Evolutionary conservation across 2,888 invertebrate genomes (phyloP), one percentile per base, ranked within the genome.

Genomic region (Entomobrya multifasciata): DNA sequence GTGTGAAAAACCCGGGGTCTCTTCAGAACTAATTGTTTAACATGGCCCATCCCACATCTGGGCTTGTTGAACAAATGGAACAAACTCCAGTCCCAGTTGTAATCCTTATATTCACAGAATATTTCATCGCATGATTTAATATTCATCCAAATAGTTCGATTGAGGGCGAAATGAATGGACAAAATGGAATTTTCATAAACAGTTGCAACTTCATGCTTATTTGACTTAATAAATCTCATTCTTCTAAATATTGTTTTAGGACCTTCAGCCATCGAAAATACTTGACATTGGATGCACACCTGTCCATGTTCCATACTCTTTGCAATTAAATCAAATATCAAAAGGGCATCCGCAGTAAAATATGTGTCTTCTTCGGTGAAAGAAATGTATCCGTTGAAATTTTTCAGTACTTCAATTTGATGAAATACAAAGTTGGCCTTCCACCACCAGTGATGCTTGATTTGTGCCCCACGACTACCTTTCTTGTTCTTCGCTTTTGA

Each of bases 401-500:
- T 20, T 20, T 20, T 11, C 20, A 67, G 44, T 11, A 44, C 44
- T 13, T 25, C 3, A 1, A 67, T 1, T 20, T 20, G 41, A 10
- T 25, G 36, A 44, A 67, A 67, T 1, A 67, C 67, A 41, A 67
- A 67, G 25, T 67, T 17, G 10, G 20, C 2, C 20, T 44, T 67
- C 67, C 67, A 67, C 67, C 67, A 67, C 67, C 67, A 67, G 22
- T 67, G 67, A 10, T 20, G 67, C n/a, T 67, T 67, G 0, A 67
- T 11, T n/a, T 67, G 67, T 0, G 44, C 2, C 4, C 36, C 36
- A 6, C 5, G 5, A 6, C 8, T 36, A 6, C 8, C 5, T 8
- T 36, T 36, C 36, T 6, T 8, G 8, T 36, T 36, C 36, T 4
- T 36, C 8, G 36, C 36, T n/a, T n/a, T n/a, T 8, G 5, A 36